Percentiles rank a stretch among this genome's conserved stretches.
These are phyloP conservation scores for Halcyon malimbica DNA, from an alignment of 2,113 vertebrate species.

Conservation along the genomic window DNA sequence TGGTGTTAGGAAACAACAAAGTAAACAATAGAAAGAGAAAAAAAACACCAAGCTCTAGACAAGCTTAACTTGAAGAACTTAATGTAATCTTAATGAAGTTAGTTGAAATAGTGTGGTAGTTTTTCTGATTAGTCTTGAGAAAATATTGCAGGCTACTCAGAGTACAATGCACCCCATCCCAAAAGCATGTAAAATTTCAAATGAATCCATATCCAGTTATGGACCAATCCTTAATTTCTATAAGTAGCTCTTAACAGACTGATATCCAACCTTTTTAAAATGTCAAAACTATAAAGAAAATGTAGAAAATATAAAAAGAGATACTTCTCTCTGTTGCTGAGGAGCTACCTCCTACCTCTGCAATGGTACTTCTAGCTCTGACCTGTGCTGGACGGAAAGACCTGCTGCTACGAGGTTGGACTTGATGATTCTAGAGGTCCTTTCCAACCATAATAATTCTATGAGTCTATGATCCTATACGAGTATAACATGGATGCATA, in stretches of 20 bases:
- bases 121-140: neutral
- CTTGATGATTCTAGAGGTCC: too few relatives aligned
- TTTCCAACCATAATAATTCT: too few relatives aligned
- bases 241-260: neutral
- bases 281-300: neutral
- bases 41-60: neutral
- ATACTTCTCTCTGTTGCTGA: neutral
- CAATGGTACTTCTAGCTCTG: neutral
- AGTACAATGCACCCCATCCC: neutral
- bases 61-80: neutral
- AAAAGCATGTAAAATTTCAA: neutral
- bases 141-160: neutral
- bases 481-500: neutral
- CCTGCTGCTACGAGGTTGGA: neutral
- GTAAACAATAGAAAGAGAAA: conserved; percentile 16
- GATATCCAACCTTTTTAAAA: neutral
- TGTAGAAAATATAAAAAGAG: neutral
- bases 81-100: neutral
- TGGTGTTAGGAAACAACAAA: neutral
- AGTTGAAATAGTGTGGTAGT: neutral
- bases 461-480: neutral
- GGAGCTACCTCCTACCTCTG: neutral
- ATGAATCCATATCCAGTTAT: rapidly evolving
- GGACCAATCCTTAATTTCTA: neutral
- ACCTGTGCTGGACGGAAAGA: neutral